These are phyloP conservation scores for Dunckerocampus dactyliophorus DNA, from an alignment of 2,113 vertebrate genomes.

Conservation along the genomic window DNA sequence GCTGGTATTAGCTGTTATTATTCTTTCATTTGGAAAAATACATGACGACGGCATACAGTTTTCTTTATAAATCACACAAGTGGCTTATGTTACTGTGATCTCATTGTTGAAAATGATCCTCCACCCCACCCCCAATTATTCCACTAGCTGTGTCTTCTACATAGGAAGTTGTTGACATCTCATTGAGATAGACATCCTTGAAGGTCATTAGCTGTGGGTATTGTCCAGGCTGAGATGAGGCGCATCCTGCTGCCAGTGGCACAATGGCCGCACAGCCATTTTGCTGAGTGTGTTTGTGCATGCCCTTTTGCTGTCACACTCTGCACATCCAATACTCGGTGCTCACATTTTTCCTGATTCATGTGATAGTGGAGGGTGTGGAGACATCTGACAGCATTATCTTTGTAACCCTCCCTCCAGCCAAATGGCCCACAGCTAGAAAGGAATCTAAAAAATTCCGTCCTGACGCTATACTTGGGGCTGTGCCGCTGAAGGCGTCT, in stretches of 20 bases:
- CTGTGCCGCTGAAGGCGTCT: slow-evolving; percentile 12
- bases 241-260: slow-evolving; percentile 11
- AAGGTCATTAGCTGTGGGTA: slow-evolving; percentile 19
- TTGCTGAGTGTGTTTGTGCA: neutral
- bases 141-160: neutral
- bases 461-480: slow-evolving; percentile 26
- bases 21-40: slow-evolving; percentile 11
- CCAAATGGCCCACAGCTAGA: slow-evolving; percentile 29
- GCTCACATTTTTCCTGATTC: slow-evolving; percentile 4
- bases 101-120: slow-evolving; percentile 23
- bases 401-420: slow-evolving; percentile 12
- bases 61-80: slow-evolving; percentile 18
- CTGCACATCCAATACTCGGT: neutral
- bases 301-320: slow-evolving; percentile 13
- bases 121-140: neutral
- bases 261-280: slow-evolving; percentile 4
- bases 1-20: slow-evolving; percentile 6
- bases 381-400: slow-evolving; percentile 37
- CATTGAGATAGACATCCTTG: slow-evolving; percentile 8
- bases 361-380: neutral
- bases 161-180: slow-evolving; percentile 6
- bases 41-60: neutral
- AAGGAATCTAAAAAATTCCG: slow-evolving; percentile 40
- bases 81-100: slow-evolving; percentile 8
- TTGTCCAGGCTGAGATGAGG: slow-evolving; percentile 10